Conservation (phyloP, 2,797 vertebrate genomes). For the Prunella strophiata region DNA sequence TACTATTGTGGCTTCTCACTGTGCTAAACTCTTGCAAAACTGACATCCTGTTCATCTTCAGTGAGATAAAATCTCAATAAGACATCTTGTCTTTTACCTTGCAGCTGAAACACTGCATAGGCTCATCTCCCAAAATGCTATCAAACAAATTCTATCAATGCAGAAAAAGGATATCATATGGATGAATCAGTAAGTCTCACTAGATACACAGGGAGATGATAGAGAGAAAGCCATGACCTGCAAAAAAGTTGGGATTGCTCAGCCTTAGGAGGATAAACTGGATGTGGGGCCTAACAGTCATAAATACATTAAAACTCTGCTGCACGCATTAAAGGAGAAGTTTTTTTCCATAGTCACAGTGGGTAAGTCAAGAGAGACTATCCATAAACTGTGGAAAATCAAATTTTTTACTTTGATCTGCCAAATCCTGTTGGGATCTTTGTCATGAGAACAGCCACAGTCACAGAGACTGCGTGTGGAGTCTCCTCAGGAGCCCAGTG, state of each 20-base stretch:
- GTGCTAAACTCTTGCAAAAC: neutral
- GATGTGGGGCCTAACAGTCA: neutral
- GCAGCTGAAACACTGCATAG: neutral
- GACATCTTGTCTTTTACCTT: neutral
- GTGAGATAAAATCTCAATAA: neutral
- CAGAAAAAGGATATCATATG: conserved; percentile 19
- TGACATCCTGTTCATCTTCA: neutral
- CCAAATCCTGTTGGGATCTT: neutral
- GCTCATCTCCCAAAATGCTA: neutral
- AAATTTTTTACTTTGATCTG: neutral
- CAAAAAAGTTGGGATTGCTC: neutral
- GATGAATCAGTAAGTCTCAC: conserved; percentile 41
- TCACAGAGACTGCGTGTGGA: accelerated
- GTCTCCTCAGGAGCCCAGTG: neutral
- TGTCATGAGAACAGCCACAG: neutral
- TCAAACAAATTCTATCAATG: conserved; percentile 58
- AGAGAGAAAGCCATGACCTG: conserved; percentile 9
- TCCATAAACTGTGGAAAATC: no score
- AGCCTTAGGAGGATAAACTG: neutral
- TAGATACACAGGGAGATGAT: conserved; percentile 36
- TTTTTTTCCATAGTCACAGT: neutral
- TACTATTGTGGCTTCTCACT: neutral
- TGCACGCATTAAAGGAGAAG: neutral
- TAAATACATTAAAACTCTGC: neutral
- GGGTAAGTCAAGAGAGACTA: neutral